Evolutionary conservation across 2,888 invertebrate genomes (phyloP), one percentile per base, ranked within the genome.

Genomic region (Standfussiana lucernea): DNA sequence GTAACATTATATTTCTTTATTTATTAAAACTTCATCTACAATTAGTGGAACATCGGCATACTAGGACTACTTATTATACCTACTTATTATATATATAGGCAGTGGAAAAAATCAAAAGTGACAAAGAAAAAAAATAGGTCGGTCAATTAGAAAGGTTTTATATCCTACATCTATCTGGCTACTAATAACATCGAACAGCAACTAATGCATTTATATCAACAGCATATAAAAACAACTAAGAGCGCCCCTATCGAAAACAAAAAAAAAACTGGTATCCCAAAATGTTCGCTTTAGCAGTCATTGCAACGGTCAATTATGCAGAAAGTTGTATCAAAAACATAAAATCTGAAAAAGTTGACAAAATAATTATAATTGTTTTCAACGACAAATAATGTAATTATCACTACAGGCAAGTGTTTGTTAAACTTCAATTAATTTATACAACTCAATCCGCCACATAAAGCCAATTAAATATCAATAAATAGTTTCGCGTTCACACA

Each of bases 401-500:
- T n/a, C 6, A 10, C 1, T 1, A n/a, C 35, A 1, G 3, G 8
- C 4, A 79, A 70, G 59, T 40, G 32, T 42, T 53, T 79, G 24
- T 6, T 35, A 21, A 24, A 62, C 18, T 3, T 24, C 21, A 42
- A 42, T 40, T 56, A 21, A 66, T 73, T 35, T 35, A 73, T 21
- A 56, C 47, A 76, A 66, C 64, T 82, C 21, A 45, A 79, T 61
- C 40, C 6, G 2, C 3, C 6, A 32, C 13, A 3, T 70, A 40
- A 6, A 24, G 56, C 28, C 79, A 67, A 71, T 80, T 67, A 64
- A 56, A 81, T 77, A 64, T 56, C 79, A 62, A 84, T 84, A 71
- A 80, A 67, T 67, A 47, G 53, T 32, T 62, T 45, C 6, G 18
- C 28, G 53, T 79, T 71, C 70, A 80, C 77, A 79, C n/a, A 71